Evolutionary conservation across 2,888 invertebrate genomes (phyloP).

Genomic region (Melanargia galathea): DNA sequence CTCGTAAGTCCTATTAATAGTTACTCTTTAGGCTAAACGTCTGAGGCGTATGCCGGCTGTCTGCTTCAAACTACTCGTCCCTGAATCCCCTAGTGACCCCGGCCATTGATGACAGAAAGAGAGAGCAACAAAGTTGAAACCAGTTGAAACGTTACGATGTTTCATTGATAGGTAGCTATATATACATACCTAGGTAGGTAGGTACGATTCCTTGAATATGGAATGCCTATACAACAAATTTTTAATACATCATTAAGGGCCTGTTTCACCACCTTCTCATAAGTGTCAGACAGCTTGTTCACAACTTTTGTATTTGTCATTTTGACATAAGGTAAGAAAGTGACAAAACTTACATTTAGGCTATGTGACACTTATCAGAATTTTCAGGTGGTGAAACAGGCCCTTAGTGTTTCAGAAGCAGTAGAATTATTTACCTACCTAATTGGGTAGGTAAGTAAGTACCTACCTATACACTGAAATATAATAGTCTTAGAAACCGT

Average conservation of each 20-base stretch:
- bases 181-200: too few relatives aligned
- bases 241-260: too few relatives aligned
- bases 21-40: constrained; percentile 1
- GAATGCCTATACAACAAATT: neutral
- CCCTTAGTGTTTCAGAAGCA: too few relatives aligned
- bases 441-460: neutral
- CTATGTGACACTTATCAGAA: too few relatives aligned
- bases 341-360: too few relatives aligned
- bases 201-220: too few relatives aligned
- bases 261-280: too few relatives aligned
- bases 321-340: too few relatives aligned
- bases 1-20: neutral
- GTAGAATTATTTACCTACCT: neutral
- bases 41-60: constrained; percentile 9
- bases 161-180: constrained; percentile 5
- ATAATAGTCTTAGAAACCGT: constrained; percentile 22
- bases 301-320: too few relatives aligned
- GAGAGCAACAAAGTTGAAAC: neutral
- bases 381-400: too few relatives aligned
- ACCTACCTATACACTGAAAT: too few relatives aligned
- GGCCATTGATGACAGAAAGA: constrained; percentile 16
- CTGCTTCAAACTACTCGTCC: neutral
- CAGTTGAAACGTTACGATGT: constrained; percentile 8
- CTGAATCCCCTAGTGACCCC: constrained; percentile 16
- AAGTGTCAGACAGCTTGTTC: too few relatives aligned